These are phyloP conservation scores for Pitangus sulphuratus DNA, from an alignment of 2,797 vertebrate species.

Conservation along the genomic window DNA sequence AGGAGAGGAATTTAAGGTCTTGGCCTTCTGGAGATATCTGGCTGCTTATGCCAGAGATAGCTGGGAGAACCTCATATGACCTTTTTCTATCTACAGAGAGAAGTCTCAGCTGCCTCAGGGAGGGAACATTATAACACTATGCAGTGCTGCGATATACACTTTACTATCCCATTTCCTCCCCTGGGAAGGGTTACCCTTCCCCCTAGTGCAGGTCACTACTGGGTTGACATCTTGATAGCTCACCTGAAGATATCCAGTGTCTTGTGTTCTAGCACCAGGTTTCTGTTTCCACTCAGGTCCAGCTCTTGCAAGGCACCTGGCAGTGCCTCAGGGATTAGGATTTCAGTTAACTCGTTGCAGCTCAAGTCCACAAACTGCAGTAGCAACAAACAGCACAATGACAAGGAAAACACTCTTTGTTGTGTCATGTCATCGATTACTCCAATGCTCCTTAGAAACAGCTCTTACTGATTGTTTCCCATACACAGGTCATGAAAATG, in stretches of 20 bases:
- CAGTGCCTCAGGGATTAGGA: constrained; percentile 88
- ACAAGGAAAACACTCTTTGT: constrained; percentile 1
- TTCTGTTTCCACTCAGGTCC: constrained; percentile 92
- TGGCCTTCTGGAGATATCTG: background rate
- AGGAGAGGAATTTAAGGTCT: background rate
- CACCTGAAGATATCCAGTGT: constrained; percentile 96
- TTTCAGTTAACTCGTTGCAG: constrained; percentile 95
- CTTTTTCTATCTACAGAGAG: background rate
- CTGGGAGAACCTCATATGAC: background rate
- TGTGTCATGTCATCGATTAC: background rate
- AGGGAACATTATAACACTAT: background rate
- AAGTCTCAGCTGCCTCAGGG: background rate
- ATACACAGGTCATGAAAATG: background rate
- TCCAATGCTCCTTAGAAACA: background rate
- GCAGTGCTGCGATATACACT: background rate
- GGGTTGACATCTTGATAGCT: background rate
- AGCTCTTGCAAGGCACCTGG: constrained; percentile 90
- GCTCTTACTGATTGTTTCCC: background rate
- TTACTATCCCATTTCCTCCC: background rate
- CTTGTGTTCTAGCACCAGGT: constrained; percentile 92
- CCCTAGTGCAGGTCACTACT: background rate
- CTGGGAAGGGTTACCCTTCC: background rate
- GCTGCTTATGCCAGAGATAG: background rate
- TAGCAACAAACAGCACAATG: constrained; percentile 7
- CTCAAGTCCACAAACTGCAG: constrained; percentile 92